These are phyloP conservation scores for Andrena camellia DNA, from an alignment of 2,888 invertebrate genomes.

Conservation along the genomic window DNA sequence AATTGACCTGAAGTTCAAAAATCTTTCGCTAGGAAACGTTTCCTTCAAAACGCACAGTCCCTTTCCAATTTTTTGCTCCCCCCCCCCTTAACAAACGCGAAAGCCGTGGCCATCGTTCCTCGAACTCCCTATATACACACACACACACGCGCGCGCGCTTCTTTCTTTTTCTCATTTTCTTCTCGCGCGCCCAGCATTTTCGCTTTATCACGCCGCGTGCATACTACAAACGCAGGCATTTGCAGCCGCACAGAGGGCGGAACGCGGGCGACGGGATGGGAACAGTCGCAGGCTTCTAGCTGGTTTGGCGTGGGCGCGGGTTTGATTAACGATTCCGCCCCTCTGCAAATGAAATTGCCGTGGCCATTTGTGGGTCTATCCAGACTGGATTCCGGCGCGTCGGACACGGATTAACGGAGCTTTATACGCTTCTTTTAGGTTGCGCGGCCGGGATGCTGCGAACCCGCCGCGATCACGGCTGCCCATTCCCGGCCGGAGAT, in stretches of 20 bases:
- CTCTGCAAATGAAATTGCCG: slow-evolving; percentile 65
- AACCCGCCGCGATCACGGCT: slow-evolving; percentile 48
- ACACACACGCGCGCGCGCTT: neutral
- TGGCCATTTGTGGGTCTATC: slow-evolving; percentile 60
- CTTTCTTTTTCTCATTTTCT: slow-evolving; percentile 30
- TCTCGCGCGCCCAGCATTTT: slow-evolving; percentile 35
- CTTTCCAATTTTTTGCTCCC: neutral
- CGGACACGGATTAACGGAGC: slow-evolving; percentile 70
- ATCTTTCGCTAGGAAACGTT: neutral
- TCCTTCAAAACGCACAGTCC: neutral
- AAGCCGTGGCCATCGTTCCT: neutral
- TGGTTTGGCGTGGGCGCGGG: slow-evolving; percentile 50
- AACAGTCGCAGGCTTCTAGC: slow-evolving; percentile 38
- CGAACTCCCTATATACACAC: neutral
- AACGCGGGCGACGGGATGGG: neutral
- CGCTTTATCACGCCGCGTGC: slow-evolving; percentile 44
- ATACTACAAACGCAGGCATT: neutral
- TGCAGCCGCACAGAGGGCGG: neutral
- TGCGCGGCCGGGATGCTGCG: slow-evolving; percentile 40
- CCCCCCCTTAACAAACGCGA: neutral
- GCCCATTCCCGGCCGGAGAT: slow-evolving; percentile 70
- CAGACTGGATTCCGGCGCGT: slow-evolving; percentile 63
- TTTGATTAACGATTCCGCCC: slow-evolving; percentile 70
- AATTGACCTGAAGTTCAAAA: neutral
- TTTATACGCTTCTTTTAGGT: slow-evolving; percentile 69